Evolutionary conservation across 2,797 vertebrate species (phyloP), one percentile per base, ranked within the genome.

Genomic region (Tenualosa thibaudeaui): DNA sequence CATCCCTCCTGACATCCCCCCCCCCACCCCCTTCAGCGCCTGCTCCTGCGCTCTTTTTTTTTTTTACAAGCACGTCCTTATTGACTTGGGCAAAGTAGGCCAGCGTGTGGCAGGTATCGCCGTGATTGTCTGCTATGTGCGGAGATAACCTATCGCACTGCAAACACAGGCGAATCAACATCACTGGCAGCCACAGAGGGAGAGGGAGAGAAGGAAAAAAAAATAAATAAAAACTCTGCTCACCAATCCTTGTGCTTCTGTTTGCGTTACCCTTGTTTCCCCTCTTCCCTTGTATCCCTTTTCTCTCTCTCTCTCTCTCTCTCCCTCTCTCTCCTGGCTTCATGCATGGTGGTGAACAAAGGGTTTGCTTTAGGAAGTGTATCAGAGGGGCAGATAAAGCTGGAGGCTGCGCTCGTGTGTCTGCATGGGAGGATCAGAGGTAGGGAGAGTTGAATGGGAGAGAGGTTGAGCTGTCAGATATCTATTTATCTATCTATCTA

Each of bases 11-110:
- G 31, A 46, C 46, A 46, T 1, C 46, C 46, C 46, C 46, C 0
- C 31, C 31, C 0, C 31, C 31, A 0, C 31, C 31, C 31, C 1
- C 31, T 31, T 31, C 31, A 31, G 31, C 31, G 31, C 65, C 65
- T 17, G 13, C 65, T 71, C 65, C 65, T 62, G 1, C 26, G 46
- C 46, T 13, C 51, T 15, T 62, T 82, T 71, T 15, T 62, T 82
- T 71, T 81, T 91, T 92, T 88, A 92, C 89, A 87, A 89, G 89
- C 88, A 88, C 83, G n/a, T 84, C 86, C 83, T 24, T 93, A 92
- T 94, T 94, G 92, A 93, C 90, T 93, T 90, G 91, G 37, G 87
- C 88, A 93, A 94, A 93, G 82, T 92, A 92, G 94, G 93, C 91
- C 92, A 93, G 91, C 56, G 85, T 92, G 91, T 54, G 85, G 89